Conservation (phyloP, 1,140 invertebrate genomes). For the Drosophila lowei region DNA sequence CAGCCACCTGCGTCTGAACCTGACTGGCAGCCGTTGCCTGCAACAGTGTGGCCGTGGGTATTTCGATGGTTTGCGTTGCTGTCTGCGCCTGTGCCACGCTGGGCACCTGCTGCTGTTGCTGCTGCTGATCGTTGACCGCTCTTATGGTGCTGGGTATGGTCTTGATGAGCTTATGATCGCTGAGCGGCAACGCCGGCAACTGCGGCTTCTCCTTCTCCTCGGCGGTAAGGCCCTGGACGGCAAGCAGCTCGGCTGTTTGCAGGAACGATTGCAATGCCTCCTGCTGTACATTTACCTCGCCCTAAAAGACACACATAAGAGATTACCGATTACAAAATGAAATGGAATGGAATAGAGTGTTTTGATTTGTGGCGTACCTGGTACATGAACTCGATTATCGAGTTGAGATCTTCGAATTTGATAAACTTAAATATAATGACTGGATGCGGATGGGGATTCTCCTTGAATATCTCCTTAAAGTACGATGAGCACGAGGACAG, state of each 20-base stretch:
- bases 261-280: conserved; percentile 93
- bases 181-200: conserved; percentile 66
- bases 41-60: conserved; percentile 72
- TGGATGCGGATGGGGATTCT: conserved; percentile 93
- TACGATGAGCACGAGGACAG: conserved; percentile 92
- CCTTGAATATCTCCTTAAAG: conserved; percentile 92
- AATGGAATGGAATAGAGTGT: too few species aligned
- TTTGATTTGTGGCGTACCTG: conserved; percentile 71
- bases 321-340: not conserved
- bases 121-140: conserved; percentile 72
- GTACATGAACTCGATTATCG: conserved; percentile 94
- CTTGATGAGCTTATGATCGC: conserved; percentile 82
- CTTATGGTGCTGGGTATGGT: conserved; percentile 81
- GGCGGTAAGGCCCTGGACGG: conserved; percentile 93
- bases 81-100: conserved; percentile 44
- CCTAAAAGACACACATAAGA: conserved; percentile 80
- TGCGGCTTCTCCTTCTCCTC: conserved; percentile 83
- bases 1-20: conserved; percentile 65
- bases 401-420: conserved; percentile 90
- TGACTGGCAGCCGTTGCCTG: conserved; percentile 68
- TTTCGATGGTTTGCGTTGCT: conserved; percentile 79
- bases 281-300: conserved; percentile 95
- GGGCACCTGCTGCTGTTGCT: conserved; percentile 47
- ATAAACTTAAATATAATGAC: conserved; percentile 94
- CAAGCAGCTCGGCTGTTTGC: conserved; percentile 93